Base-by-base conservation (phyloP, 1,140 invertebrate species). In the Drosophila kepulauana region DNA sequence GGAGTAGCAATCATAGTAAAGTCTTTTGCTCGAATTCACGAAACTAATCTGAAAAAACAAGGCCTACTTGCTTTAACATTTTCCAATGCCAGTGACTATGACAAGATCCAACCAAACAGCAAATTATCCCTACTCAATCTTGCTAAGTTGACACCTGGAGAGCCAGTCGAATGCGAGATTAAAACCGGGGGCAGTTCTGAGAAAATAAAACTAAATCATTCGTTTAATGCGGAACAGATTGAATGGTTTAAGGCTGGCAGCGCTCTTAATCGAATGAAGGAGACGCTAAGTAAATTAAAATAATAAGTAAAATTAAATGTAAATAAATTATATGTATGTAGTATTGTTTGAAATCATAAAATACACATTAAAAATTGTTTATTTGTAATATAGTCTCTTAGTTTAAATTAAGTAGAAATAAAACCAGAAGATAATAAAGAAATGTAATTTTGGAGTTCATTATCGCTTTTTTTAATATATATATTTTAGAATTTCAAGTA, bases 11-110 rank as follows among this genome's bases (percentile, higher is more conserved):
- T 99, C 86, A 99, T 99, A 89, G 98, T 99, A 20, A 99, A 99
- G 93, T 99, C 98, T 38, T 99, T 99, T 93, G 99, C 99, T 45
- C 96, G 99, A 90, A 99, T 99, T 91, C 99, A 99, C 93, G 99
- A 99, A 94, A 99, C 99, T 0, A 99, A 99, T 93, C 93, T 99
- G 77, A 99, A 99, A 94, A 99, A 99, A 92, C 99, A 99, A 92
- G 99, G 99, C 62, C 92, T 99, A 88, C 94, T 99, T 43, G 99
- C 99, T 0, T 93, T 99, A 15, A 99, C 99, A 0, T 99, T 99
- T 93, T 95, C 96, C 11, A 96, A 99, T 93, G 92, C 99, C 5
- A 94, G 95, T 70, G 99, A 99, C 93, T 99, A 99, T 93, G 98
- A 99, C 92, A 99, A 99, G 72, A 95, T 99, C 70, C 95, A 98